Evolutionary conservation across 2,888 invertebrate species (phyloP), one percentile per base, ranked within the genome.

Genomic region (Parthenolecanium corni): DNA sequence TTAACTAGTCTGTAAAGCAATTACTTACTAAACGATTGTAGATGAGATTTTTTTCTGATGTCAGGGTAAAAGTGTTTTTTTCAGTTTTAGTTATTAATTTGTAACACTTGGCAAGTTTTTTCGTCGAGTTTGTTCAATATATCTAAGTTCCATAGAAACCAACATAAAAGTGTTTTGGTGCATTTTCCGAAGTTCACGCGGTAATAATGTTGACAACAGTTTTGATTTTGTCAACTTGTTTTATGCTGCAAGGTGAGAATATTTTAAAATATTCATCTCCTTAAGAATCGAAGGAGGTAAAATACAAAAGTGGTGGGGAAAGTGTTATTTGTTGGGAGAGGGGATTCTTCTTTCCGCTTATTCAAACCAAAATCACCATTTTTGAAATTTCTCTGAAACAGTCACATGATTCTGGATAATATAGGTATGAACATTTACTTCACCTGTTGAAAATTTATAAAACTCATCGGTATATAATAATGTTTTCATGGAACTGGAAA

Each of bases 1-100:
- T 23, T 44, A 56, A 56, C 56, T 56, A 44, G 56, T 56, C 56
- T 56, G 5, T 31, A 46, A 40, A 56, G 56, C 56, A 56, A 56
- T 56, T 46, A 25, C 56, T 46, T 24, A n/a, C 42, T 46, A 56
- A 25, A 44, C 56, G 56, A 56, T 56, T 40, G 56, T 40, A 40
- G 42, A 56, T 38, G 53, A 40, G 38, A 40, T 53, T 53, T 53
- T 24, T 42, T 42, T 56, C 44, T 56, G 25, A 46, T 56, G 25
- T 21, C 44, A 42, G 25, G n/a, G 56, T 44, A 24, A 44, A 20
- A 24, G 44, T 46, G 23, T 16, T 42, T 42, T 42, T 23, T 44
- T 56, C 42, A 56, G 42, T 20, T 56, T 56, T 25, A 42, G 31
- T 42, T 42, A 56, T 46, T 42, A 56, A 42, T 56, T 56, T 24